Evolutionary conservation across 64 coral and sea anemone species (phyloP), one percentile per base, ranked within the genome.

Genomic region (Orbicella faveolata): DNA sequence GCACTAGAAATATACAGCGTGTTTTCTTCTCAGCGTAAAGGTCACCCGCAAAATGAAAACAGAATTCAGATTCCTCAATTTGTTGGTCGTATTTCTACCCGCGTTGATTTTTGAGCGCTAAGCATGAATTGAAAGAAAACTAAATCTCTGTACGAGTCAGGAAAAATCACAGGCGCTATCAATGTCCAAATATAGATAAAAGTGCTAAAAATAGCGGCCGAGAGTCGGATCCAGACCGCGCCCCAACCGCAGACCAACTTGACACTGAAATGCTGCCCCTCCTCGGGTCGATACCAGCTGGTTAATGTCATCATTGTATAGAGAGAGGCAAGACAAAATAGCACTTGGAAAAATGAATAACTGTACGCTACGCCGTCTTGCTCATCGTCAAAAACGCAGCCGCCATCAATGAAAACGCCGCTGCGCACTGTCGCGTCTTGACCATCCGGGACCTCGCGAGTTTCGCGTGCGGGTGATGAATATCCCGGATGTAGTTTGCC

Each of bases 181-280:
- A 99, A 66, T 21, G 97, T 96, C 97, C 97, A 99, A 30, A 99
- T 96, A 23, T 96, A 96, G 81, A 99, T 96, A 80, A 99, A 99
- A 21, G 93, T 89, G 66, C 97, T 96, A 57, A 99, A 96, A 67
- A 99, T 99, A 57, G 90, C 94, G 21, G 94, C 94, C 1, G 94
- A 99, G 6, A 99, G 76, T 55, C 94, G 83, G 34, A 99, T 93
- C 97, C 97, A 99, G 15, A 99, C 97, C 5, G 94, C 88, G n/a
- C 97, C 94, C 97, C 97, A 99, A 23, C 94, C 90, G n/a, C 87
- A 90, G 8, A 99, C 87, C 18, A 99, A 87, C 75, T 95, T 99
- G 51, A 99, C 97, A 23, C 83, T 96, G 14, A 88, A 84, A 53
- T 96, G 90, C 23, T 99, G 88, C 15, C 91, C 97, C 67, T 99